Evolutionary conservation across 92 coral and sea anemone genomes (phyloP).

Genomic region (Siderastrea radians): DNA sequence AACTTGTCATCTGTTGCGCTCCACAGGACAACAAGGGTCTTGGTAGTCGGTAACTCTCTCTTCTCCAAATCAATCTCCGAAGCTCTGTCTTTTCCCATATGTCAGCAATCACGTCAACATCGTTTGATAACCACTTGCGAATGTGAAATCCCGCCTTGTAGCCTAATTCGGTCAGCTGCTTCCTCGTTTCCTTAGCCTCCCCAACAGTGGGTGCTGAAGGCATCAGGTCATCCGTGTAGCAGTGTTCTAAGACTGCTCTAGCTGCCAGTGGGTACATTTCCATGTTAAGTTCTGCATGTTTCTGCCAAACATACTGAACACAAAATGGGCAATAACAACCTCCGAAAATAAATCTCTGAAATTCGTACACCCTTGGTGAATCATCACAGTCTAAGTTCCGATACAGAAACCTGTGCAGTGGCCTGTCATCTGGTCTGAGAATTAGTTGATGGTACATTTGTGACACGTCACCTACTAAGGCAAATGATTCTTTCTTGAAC

Average conservation of each 20-base stretch:
- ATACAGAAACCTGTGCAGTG: slow-evolving; percentile 60
- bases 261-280: slow-evolving; percentile 68
- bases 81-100: slow-evolving; percentile 55
- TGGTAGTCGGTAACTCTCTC: slow-evolving; percentile 49
- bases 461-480: slow-evolving; percentile 54
- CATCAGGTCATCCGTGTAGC: slow-evolving; percentile 76
- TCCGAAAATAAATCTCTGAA: slow-evolving; percentile 27
- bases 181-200: slow-evolving; percentile 62
- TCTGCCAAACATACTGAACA: slow-evolving; percentile 67
- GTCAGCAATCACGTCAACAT: slow-evolving; percentile 47
- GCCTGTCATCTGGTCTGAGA: slow-evolving; percentile 34
- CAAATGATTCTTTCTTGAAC: slow-evolving; percentile 37
- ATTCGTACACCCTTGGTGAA: slow-evolving; percentile 49
- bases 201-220: slow-evolving; percentile 57
- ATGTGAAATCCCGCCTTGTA: slow-evolving; percentile 70
- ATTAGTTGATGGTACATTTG: slow-evolving; percentile 66
- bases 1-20: slow-evolving; percentile 64
- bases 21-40: slow-evolving; percentile 71
- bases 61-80: slow-evolving; percentile 59
- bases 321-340: slow-evolving; percentile 69
- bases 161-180: slow-evolving; percentile 66
- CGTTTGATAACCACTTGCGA: slow-evolving; percentile 70
- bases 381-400: slow-evolving; percentile 42
- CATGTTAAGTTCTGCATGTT: slow-evolving; percentile 63
- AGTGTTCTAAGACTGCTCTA: slow-evolving; percentile 55